phyloP scores from a whole-genome alignment of 1,140 invertebrate genomes.

The Helicoverpa zea region DNA sequence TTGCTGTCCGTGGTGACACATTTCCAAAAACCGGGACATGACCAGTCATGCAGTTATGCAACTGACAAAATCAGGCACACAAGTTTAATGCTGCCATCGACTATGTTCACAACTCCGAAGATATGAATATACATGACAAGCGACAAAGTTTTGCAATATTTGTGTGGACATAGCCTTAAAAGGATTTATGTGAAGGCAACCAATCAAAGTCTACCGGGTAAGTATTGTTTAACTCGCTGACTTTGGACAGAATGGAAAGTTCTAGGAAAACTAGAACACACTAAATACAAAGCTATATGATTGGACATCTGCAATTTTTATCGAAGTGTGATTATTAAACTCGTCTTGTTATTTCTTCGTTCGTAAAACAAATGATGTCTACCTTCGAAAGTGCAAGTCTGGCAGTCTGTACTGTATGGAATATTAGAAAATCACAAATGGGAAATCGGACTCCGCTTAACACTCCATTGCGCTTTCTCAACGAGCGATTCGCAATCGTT shows the following conservation, averaged over 20 bases:
- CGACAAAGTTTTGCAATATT: conserved; percentile 32
- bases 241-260: conserved; percentile 11
- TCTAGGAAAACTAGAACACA: background rate
- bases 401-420: conserved; percentile 7
- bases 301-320: background rate
- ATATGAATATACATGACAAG: conserved; percentile 37
- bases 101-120: conserved; percentile 1
- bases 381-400: background rate
- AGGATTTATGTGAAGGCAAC: conserved; percentile 42
- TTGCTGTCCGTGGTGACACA: conserved; percentile 51
- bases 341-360: too few species aligned
- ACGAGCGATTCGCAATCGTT: conserved; percentile 22
- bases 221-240: conserved; percentile 21
- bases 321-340: conserved; percentile 1
- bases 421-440: conserved; percentile 22
- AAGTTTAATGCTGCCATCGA: conserved; percentile 28
- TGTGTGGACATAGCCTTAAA: conserved; percentile 40
- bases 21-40: conserved; percentile 47
- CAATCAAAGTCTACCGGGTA: background rate
- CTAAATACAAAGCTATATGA: background rate
- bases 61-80: conserved; percentile 41
- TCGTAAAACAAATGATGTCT: background rate
- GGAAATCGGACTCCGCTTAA: conserved; percentile 23
- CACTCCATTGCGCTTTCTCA: conserved; percentile 24
- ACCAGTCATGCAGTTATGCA: conserved; percentile 44